These are phyloP conservation scores for Drosophila formosana DNA, from an alignment of 2,888 invertebrate genomes.

Conservation along the genomic window DNA sequence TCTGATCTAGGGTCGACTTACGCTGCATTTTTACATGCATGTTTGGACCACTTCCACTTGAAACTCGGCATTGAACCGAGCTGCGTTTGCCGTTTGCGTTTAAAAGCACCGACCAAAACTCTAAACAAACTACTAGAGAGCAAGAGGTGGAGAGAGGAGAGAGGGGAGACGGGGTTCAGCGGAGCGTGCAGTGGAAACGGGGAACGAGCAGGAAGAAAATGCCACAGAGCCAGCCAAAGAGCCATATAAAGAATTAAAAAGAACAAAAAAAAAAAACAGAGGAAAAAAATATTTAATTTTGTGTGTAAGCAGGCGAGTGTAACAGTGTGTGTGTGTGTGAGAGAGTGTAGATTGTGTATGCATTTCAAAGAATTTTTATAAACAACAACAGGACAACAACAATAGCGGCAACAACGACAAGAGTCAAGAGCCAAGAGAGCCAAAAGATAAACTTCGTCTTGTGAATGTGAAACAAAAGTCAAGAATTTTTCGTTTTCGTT, in stretches of 20 bases:
- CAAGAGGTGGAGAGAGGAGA: background rate
- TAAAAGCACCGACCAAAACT: constrained; percentile 75
- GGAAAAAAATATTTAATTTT: constrained; percentile 61
- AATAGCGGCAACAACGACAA: constrained; percentile 7
- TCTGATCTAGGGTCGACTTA: constrained; percentile 44
- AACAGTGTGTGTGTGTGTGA: constrained; percentile 16
- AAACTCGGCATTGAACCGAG: constrained; percentile 44
- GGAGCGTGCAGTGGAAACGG: constrained; percentile 58
- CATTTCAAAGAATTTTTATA: constrained; percentile 80
- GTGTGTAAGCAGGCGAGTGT: constrained; percentile 38
- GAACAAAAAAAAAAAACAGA: constrained; percentile 26
- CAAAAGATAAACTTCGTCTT: constrained; percentile 70
- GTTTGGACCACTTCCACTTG: constrained; percentile 61
- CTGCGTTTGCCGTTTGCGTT: constrained; percentile 46
- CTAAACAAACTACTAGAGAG: constrained; percentile 66
- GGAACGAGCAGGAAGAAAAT: constrained; percentile 63
- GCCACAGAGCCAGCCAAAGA: constrained; percentile 73
- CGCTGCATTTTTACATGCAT: constrained; percentile 79
- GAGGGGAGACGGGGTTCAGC: constrained; percentile 53
- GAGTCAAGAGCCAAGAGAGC: constrained; percentile 23
- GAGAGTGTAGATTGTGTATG: constrained; percentile 59
- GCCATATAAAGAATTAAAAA: constrained; percentile 71
- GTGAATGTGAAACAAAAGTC: constrained; percentile 78
- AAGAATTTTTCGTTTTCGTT: constrained; percentile 62
- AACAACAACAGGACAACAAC: constrained; percentile 52